Evolutionary conservation across 2,888 invertebrate species (phyloP).

Genomic region (Hydraecia micacea): DNA sequence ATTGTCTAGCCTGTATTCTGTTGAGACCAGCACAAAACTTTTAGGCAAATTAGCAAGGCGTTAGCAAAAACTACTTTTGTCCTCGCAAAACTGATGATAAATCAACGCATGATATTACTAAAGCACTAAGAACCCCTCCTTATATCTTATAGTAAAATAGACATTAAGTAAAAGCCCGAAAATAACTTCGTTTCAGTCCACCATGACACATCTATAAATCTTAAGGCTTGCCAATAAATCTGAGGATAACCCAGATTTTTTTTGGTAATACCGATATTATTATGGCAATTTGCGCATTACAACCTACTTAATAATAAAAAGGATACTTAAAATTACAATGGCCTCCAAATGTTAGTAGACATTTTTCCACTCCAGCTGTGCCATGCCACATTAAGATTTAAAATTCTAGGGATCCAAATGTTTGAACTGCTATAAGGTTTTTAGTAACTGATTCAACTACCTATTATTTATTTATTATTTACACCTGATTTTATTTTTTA

Average conservation of each 20-base stretch:
- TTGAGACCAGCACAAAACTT: not conserved
- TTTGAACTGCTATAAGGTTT: no score
- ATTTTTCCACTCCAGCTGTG: no score
- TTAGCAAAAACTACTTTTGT: not conserved
- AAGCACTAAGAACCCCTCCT: constrained; percentile 2
- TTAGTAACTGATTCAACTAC: no score
- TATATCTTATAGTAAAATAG: constrained; percentile 10
- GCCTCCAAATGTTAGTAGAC: no score
- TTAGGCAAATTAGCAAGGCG: not conserved
- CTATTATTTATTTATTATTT: no score
- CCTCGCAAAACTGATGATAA: not conserved
- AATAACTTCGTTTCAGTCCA: constrained; percentile 25
- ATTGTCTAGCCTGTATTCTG: not conserved
- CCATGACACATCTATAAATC: constrained; percentile 32
- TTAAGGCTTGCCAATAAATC: constrained; percentile 32
- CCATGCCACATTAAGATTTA: no score
- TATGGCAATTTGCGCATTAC: constrained; percentile 11
- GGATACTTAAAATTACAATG: no score
- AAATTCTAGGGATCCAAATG: no score
- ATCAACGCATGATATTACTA: constrained; percentile 7
- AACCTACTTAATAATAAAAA: not conserved
- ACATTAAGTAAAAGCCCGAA: constrained; percentile 1
- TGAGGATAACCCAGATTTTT: constrained; percentile 17
- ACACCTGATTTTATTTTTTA: no score
- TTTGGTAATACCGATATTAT: constrained; percentile 4